Conservation (phyloP, 1,140 invertebrate genomes). For the Drosophila cardini region DNA sequence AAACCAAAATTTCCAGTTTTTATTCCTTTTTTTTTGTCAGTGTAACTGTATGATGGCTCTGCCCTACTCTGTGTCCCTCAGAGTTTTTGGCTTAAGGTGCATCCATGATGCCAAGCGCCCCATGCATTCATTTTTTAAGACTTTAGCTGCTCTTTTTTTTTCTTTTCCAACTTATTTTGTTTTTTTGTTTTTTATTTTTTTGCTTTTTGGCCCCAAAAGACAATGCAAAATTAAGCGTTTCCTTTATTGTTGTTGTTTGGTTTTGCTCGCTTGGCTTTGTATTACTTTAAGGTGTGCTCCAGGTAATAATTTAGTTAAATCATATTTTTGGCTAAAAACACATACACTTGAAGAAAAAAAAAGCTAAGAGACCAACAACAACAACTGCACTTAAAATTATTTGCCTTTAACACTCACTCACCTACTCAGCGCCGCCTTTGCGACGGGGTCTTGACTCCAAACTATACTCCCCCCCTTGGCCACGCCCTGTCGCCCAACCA, state of each 20-base stretch:
- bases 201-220: slow-evolving; percentile 59
- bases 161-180: slow-evolving; percentile 11
- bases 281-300: slow-evolving; percentile 84
- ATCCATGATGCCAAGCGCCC: slow-evolving; percentile 59
- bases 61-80: slow-evolving; percentile 51
- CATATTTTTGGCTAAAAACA: slow-evolving; percentile 75
- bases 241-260: slow-evolving; percentile 75
- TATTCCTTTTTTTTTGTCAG: slow-evolving; percentile 4
- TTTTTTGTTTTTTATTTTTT: slow-evolving; percentile 33
- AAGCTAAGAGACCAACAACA: slow-evolving; percentile 21
- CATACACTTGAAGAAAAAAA: slow-evolving; percentile 24
- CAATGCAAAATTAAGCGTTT: slow-evolving; percentile 83
- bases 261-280: slow-evolving; percentile 67
- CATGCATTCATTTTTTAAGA: slow-evolving; percentile 61
- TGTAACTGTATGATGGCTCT: slow-evolving; percentile 29
- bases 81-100: slow-evolving; percentile 57
- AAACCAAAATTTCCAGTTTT: no score
- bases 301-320: slow-evolving; percentile 84
- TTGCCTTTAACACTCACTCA: slow-evolving; percentile 80
- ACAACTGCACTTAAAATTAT: slow-evolving; percentile 66
- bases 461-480: neutral
- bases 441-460: slow-evolving; percentile 47
- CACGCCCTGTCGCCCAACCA: neutral
- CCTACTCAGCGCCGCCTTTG: slow-evolving; percentile 72
- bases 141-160: slow-evolving; percentile 24